These are phyloP conservation scores for Pterobdella sp. DNA, from an alignment of 2,888 invertebrate species.

Conservation along the genomic window DNA sequence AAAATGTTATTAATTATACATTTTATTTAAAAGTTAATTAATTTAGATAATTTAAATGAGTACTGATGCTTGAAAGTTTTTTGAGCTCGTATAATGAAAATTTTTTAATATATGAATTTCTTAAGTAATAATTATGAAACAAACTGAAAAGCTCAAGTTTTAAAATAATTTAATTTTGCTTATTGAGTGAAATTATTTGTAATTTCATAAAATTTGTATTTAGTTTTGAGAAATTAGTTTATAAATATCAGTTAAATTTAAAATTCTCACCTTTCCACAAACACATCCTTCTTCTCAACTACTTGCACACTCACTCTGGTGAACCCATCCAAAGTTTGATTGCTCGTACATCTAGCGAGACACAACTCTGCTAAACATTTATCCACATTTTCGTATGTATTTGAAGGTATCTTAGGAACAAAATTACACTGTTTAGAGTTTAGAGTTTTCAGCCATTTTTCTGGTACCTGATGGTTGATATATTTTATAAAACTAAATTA, in stretches of 20 bases:
- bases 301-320: slow-evolving; percentile 17
- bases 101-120: background rate
- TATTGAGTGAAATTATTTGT: background rate
- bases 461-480: background rate
- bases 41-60: no score
- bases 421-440: background rate
- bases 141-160: background rate
- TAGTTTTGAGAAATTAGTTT: background rate
- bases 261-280: slow-evolving; percentile 29
- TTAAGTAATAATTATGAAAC: background rate
- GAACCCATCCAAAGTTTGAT: slow-evolving; percentile 23
- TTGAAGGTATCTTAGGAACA: background rate
- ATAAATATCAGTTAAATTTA: background rate
- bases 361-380: slow-evolving; percentile 13
- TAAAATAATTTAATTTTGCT: background rate
- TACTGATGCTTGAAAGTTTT: no score
- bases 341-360: slow-evolving; percentile 13
- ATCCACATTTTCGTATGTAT: slow-evolving; percentile 11
- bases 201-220: background rate
- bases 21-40: no score
- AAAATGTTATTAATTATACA: no score
- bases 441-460: background rate
- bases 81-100: background rate
- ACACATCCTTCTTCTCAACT: slow-evolving; percentile 13
- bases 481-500: background rate